Base-by-base conservation (phyloP, 2,888 invertebrate species). In the Torymus auratus region DNA sequence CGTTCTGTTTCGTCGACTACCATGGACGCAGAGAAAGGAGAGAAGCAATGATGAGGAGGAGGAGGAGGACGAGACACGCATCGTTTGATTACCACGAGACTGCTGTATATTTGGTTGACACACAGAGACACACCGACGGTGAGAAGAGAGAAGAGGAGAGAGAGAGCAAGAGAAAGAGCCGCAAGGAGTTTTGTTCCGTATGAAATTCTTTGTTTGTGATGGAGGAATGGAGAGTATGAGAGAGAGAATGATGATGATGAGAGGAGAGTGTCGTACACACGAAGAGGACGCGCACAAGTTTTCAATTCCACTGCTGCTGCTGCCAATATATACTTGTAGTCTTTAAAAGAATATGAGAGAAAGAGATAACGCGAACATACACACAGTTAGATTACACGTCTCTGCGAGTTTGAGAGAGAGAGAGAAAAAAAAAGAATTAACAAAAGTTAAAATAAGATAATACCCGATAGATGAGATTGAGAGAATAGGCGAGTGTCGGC, bases 231-330 rank as follows among this genome's bases (percentile, higher is more conserved):
- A 41, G 41, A 41, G 41, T 41, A 41, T 41, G 41, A 13, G 20
- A 3, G 20, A 55, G 53, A 50, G 52, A 56, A 74, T 75, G 41
- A 41, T 41, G 41, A 41, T 41, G 41, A 41, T 41, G 41, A 41
- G 41, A 41, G 41, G 41, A 41, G 41, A 41, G 41, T 41, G 41
- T 41, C 41, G 41, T 41, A 41, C 41, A 41, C 41, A 61, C 56
- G 70, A 83, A 83, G 85, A 86, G 83, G 85, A 87, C 86, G 89
- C 89, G 88, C 89, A 89, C 90, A 89, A 89, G 85, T 85, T 89
- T 88, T 88, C 85, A 88, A 90, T 89, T 89, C 88, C 89, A 89
- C 87, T 88, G 89, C 89, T 89, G 88, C 81, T 79, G 77, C 85
- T 85, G 85, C 85, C 84, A 83, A 83, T 83, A 50, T 73, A 67